These are phyloP conservation scores for Caracal caracal DNA, from an alignment of 2,113 vertebrate genomes.

Conservation along the genomic window DNA sequence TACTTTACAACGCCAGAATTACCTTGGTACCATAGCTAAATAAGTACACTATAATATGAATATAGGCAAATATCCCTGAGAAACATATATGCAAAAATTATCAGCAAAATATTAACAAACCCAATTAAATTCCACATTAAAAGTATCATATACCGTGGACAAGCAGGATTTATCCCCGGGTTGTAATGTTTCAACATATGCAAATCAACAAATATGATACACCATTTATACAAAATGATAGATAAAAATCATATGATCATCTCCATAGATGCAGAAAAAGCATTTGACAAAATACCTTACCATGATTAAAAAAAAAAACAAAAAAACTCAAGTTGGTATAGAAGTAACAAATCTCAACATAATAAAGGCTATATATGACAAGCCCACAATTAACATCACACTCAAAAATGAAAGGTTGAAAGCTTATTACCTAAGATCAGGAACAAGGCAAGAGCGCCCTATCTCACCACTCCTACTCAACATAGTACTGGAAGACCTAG, in stretches of 20 bases:
- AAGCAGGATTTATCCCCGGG: background rate
- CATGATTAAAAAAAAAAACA: background rate
- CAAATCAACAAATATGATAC: background rate
- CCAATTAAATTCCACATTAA: background rate
- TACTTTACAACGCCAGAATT: background rate
- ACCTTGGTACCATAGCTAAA: background rate
- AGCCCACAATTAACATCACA: background rate
- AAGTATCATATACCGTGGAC: background rate
- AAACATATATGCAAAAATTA: background rate
- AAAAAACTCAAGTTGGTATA: background rate
- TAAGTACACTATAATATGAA: background rate
- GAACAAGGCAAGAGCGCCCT: background rate
- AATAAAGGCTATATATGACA: background rate
- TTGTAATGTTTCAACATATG: background rate
- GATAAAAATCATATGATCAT: background rate
- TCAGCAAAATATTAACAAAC: background rate
- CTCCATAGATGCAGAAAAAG: background rate
- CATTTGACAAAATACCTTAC: background rate
- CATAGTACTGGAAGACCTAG: background rate
- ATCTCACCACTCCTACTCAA: background rate
- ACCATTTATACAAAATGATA: background rate
- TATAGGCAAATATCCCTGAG: background rate
- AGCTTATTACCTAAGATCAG: background rate
- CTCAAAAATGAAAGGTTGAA: background rate
- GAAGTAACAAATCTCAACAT: background rate